Evolutionary conservation across 2,888 invertebrate genomes (phyloP), one percentile per base, ranked within the genome.

Genomic region (Agonopterix arenella): DNA sequence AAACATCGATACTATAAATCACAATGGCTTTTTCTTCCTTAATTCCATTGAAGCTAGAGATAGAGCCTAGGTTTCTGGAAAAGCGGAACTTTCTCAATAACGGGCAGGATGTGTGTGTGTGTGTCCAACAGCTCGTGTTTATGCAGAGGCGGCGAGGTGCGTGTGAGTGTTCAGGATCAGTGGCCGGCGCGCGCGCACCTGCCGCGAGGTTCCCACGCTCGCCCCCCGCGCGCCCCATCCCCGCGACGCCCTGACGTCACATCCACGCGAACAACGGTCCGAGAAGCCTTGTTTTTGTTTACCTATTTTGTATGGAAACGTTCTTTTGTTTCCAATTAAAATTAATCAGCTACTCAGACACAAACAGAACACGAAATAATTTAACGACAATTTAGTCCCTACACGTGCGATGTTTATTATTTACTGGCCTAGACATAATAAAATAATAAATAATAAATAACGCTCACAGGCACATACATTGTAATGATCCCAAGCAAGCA

Each of bases 101-200:
- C 80, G 77, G 79, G 62, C 64, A 54, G 52, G 53, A 54, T 60
- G 49, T 59, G 46, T 47, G 57, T 58, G 67, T 69, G 68, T 62
- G 66, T 57, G 63, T 55, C 49, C 56, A 54, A 56, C 61, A 68
- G 66, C 54, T 56, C 58, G 28, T 28, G 28, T 28, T 28, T 28
- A 28, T 28, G 18, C 18, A 53, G 52, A 52, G 51, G 2, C 38
- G 40, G 40, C 1, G 11, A 13, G 43, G 61, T 54, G 61, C 60
- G 78, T 80, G 79, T 73, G 77, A 61, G 79, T 68, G 84, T 80
- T 78, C 82, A 88, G 89, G 88, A 88, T 85, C 89, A 88, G 84
- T 89, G 88, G 84, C 86, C 88, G 80, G 79, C 80, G 76, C 78
- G 75, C 78, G 86, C 85, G 85, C 88, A 86, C 89, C 88, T 88